Base-by-base conservation (phyloP, 2,888 invertebrate species). In the Drosophila suboccidentalis region DNA sequence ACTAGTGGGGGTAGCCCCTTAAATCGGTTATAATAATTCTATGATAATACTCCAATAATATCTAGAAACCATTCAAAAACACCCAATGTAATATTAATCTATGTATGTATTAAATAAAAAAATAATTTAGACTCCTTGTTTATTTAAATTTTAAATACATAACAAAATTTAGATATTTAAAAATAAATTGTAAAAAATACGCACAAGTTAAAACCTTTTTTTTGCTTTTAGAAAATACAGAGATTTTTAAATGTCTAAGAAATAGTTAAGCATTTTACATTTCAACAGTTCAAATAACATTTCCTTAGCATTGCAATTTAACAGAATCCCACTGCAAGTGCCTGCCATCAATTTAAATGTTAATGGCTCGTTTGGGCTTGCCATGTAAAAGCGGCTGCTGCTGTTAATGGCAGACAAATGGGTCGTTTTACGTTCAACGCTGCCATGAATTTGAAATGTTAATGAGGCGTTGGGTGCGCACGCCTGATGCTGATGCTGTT, bases 311-410 rank as follows among this genome's bases (percentile, higher is more conserved):
- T 75, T 36, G 39, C 26, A 38, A 54, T 34, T 55, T 59, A 66
- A 51, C 66, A 60, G 54, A 66, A 44, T 59, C 65, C 47, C 61
- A 66, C 36, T 72, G 76, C 82, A 66, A 82, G 67, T 68, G 81
- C 65, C 65, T 60, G 61, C 68, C 87, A 83, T 86, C 84, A 88
- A 86, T 88, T 83, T 78, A 75, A 88, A 88, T 80, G 86, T 80
- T 85, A 82, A 84, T 84, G 82, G 82, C 54, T 66, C 87, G 78
- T 87, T 83, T 43, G 78, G 71, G 77, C 39, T 54, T 47, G 75
- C 67, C 69, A 74, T 80, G 84, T 74, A 78, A 83, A 71, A 65
- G 67, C 60, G 47, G 58, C 60, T 66, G 70, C 67, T 74, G 83
- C 82, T 82, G 82, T 84, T 84, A 87, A 82, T 87, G 78, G 70